A percentile compares a stretch with the other conserved stretches of the same genome.
These are phyloP conservation scores for Cydia splendana DNA, from an alignment of 1,140 invertebrate genomes.

Conservation along the genomic window DNA sequence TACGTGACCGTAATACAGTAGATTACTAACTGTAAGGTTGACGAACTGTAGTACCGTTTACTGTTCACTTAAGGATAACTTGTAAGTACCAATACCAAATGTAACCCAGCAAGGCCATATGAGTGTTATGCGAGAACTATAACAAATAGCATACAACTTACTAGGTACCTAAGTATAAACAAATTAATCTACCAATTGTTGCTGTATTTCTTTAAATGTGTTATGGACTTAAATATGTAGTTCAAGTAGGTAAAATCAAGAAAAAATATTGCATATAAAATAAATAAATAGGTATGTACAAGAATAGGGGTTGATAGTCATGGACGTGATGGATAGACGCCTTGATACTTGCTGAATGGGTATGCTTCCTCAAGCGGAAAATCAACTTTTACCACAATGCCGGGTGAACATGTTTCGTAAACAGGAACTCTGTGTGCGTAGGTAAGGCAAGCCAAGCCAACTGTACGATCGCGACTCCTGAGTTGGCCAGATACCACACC, in stretches of 20 bases:
- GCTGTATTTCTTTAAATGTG: too few species aligned
- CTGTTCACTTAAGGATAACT: not conserved
- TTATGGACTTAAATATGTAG: too few species aligned
- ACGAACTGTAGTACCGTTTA: slow-evolving; percentile 27
- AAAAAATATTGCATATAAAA: not conserved
- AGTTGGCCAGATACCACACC: not conserved
- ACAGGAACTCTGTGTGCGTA: slow-evolving; percentile 66
- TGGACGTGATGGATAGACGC: slow-evolving; percentile 48
- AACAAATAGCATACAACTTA: not conserved
- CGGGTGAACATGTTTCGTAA: slow-evolving; percentile 69
- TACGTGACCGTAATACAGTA: slow-evolving; percentile 31
- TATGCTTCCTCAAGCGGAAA: slow-evolving; percentile 67
- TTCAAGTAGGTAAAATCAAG: too few species aligned
- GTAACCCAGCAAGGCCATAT: not conserved
- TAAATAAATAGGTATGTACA: not conserved
- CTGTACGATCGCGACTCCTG: not conserved
- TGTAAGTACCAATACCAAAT: not conserved
- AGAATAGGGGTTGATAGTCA: not conserved
- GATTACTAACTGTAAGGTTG: slow-evolving; percentile 13
- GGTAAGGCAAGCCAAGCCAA: slow-evolving; percentile 37
- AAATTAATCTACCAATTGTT: not conserved
- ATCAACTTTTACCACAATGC: slow-evolving; percentile 76
- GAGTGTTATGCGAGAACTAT: not conserved
- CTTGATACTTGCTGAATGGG: slow-evolving; percentile 54
- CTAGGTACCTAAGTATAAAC: not conserved